These are phyloP conservation scores for Regulus satrapa DNA, from an alignment of 2,113 vertebrate species.

Conservation along the genomic window DNA sequence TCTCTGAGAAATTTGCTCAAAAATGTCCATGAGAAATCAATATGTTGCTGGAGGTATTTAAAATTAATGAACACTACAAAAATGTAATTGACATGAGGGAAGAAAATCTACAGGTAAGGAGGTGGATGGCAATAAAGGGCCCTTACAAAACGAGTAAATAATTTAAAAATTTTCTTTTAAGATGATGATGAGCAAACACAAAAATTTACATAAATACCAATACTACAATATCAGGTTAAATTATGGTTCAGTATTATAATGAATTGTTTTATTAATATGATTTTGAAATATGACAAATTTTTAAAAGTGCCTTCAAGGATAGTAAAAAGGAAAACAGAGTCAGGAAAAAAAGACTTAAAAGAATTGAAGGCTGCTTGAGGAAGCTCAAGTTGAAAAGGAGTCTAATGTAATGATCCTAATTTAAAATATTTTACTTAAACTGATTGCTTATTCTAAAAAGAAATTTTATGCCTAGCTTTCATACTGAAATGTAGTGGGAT, in stretches of 20 bases:
- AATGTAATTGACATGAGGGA: background rate
- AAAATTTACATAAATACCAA: background rate
- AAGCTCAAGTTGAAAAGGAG: background rate
- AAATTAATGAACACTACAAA: background rate
- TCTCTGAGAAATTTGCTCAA: background rate
- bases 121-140: fast-evolving
- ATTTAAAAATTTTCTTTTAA: background rate
- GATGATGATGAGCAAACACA: background rate
- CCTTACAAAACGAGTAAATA: background rate
- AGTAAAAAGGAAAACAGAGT: background rate
- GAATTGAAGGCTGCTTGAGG: background rate
- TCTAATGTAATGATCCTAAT: background rate
- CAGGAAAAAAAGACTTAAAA: background rate
- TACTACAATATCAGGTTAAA: background rate
- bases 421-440: background rate
- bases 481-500: background rate
- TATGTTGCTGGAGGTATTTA: background rate
- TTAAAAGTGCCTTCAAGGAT: background rate
- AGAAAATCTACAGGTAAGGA: background rate
- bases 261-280: background rate
- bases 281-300: background rate
- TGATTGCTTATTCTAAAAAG: background rate
- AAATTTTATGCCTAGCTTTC: background rate
- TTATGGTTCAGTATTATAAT: background rate
- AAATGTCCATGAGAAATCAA: background rate